These are phyloP conservation scores for Acanthurus leucopareius DNA, from an alignment of 2,797 vertebrate species.

Conservation along the genomic window DNA sequence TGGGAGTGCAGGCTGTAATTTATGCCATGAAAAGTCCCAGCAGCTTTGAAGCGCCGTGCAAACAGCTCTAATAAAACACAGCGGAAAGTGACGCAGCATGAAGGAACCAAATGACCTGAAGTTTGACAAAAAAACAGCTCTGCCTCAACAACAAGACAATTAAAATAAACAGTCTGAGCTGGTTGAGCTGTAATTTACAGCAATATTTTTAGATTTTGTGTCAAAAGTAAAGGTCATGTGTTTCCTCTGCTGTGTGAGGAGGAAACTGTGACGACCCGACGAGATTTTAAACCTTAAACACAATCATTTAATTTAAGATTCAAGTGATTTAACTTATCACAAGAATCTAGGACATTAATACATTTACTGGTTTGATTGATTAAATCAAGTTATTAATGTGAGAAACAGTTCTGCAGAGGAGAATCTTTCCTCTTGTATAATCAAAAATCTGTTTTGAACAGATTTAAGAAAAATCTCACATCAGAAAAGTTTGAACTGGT, in stretches of 20 bases:
- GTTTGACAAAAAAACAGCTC: constrained; percentile 10
- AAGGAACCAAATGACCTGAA: neutral
- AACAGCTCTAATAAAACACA: constrained; percentile 38
- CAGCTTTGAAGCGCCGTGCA: constrained; percentile 26
- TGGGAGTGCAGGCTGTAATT: constrained; percentile 38
- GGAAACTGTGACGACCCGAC: no score
- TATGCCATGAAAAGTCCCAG: constrained; percentile 27
- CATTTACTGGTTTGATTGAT: no score
- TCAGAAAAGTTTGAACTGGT: no score
- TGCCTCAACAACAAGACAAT: neutral
- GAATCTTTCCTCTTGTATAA: no score
- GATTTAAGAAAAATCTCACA: no score
- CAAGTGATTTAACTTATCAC: no score
- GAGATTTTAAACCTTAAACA: no score
- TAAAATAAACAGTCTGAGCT: neutral
- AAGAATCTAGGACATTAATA: no score
- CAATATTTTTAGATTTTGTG: neutral
- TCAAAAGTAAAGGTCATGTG: constrained; percentile 14
- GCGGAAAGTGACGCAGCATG: constrained; percentile 16
- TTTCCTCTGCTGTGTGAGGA: neutral
- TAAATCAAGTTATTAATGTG: no score
- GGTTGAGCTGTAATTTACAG: neutral
- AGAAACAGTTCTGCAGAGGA: no score
- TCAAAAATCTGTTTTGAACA: no score
- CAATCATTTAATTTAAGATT: no score